phyloP scores from a whole-genome alignment of 2,888 invertebrate genomes.

The Erpobdella octoculata region DNA sequence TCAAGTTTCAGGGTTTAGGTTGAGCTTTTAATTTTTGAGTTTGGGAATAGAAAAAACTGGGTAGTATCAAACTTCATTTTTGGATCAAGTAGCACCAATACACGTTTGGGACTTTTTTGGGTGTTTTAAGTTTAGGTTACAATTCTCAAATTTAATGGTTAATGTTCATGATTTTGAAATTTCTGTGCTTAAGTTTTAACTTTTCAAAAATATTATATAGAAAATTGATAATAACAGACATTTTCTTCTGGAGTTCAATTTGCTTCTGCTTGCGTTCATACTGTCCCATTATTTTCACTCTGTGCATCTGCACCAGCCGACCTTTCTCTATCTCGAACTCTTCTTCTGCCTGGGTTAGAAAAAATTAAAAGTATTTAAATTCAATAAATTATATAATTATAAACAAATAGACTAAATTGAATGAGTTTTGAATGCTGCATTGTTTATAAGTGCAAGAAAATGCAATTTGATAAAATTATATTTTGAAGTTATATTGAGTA shows the following conservation, averaged over 20 bases:
- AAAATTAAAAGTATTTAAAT: not conserved
- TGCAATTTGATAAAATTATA: no score
- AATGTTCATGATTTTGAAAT: not conserved
- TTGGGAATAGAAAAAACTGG: no score
- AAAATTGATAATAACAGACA: slow-evolving; percentile 61
- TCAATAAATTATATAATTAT: not conserved
- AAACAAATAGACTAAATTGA: not conserved
- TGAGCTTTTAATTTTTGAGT: no score
- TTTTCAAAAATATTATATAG: not conserved
- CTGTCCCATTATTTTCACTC: slow-evolving; percentile 97
- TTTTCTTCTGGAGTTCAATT: slow-evolving; percentile 97
- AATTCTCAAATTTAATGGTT: not conserved
- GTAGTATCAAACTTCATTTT: no score
- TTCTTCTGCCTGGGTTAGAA: slow-evolving; percentile 77
- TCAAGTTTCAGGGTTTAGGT: no score
- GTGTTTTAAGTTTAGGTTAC: not conserved
- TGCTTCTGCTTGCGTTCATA: slow-evolving; percentile 98
- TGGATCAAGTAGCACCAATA: no score
- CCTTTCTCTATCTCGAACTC: slow-evolving; percentile 99
- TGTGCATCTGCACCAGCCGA: slow-evolving; percentile 92
- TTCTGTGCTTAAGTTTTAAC: not conserved
- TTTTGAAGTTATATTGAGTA: no score
- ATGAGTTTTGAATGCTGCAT: not conserved
- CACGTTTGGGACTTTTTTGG: not conserved
- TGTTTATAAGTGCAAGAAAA: no score